phyloP scores from a whole-genome alignment of 2,113 vertebrate species.

The Perognathus longimembris region DNA sequence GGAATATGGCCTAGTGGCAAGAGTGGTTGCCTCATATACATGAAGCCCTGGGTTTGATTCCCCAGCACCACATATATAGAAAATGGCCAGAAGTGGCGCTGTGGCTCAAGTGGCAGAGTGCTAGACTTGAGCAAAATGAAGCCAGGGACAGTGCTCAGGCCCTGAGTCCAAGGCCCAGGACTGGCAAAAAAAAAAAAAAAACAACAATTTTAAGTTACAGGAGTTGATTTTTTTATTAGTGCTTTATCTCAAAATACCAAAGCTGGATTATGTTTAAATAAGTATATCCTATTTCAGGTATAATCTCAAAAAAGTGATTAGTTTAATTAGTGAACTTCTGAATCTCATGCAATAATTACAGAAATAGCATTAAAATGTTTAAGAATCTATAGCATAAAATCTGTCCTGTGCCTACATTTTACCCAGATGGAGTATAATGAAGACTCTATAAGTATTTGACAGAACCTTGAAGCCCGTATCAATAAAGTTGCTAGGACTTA shows the following conservation, averaged over 20 bases:
- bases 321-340: conserved; percentile 50
- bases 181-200: too few relatives aligned
- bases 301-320: conserved; percentile 17
- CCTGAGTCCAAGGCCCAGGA: too few relatives aligned
- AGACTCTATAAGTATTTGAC: neutral
- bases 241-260: conserved; percentile 44
- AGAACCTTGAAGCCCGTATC: neutral
- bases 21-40: too few relatives aligned
- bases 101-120: too few relatives aligned
- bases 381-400: neutral
- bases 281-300: conserved; percentile 38
- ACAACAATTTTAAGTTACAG: too few relatives aligned
- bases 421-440: neutral
- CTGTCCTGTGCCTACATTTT: conserved; percentile 17
- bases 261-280: conserved; percentile 53
- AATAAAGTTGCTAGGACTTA: conserved; percentile 25
- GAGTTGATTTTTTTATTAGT: conserved; percentile 29
- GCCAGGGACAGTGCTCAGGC: too few relatives aligned
- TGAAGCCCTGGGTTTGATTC: too few relatives aligned
- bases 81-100: too few relatives aligned
- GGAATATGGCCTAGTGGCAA: too few relatives aligned
- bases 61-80: too few relatives aligned
- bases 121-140: too few relatives aligned
- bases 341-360: conserved; percentile 39
- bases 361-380: neutral